Percentiles rank a stretch among this genome's conserved stretches.
Evolutionary conservation across 1,140 invertebrate genomes (phyloP).

Genomic region (Pseudomyrmex gracilis): DNA sequence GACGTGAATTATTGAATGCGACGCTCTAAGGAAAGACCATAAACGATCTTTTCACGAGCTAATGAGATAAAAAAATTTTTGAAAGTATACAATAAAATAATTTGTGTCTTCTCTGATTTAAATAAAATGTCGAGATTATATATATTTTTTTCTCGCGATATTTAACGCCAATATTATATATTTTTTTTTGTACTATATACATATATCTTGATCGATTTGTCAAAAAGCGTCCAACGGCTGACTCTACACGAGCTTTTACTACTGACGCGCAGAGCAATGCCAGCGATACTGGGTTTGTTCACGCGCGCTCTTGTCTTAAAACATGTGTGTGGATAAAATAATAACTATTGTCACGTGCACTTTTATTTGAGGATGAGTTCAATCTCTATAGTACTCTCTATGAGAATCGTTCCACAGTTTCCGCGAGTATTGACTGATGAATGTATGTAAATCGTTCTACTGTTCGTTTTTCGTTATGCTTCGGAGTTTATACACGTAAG

Average conservation of each 20-base stretch:
- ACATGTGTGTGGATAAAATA: not conserved
- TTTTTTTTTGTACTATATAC: not conserved
- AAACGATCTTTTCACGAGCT: too few species aligned
- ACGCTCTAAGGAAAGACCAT: not conserved
- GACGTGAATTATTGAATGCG: not conserved
- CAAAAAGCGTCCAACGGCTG: slow-evolving; percentile 14
- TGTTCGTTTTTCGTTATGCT: not conserved
- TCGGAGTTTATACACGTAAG: not conserved
- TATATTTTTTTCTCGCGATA: not conserved
- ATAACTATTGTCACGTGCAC: not conserved
- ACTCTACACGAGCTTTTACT: slow-evolving; percentile 28
- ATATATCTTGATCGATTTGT: not conserved
- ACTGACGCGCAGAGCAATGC: slow-evolving; percentile 23
- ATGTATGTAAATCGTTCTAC: not conserved
- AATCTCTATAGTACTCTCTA: slow-evolving; percentile 6
- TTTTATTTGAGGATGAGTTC: slow-evolving; percentile 45
- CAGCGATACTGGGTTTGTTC: slow-evolving; percentile 35
- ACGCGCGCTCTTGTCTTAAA: slow-evolving; percentile 19
- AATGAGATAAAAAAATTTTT: too few species aligned
- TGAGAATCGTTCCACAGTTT: slow-evolving; percentile 21
- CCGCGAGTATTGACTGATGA: slow-evolving; percentile 17
- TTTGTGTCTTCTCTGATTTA: not conserved
- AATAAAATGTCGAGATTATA: not conserved
- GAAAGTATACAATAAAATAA: not conserved
- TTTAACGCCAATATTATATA: not conserved